phyloP scores from a whole-genome alignment of 2,888 invertebrate genomes.

The Arctia plantaginis region DNA sequence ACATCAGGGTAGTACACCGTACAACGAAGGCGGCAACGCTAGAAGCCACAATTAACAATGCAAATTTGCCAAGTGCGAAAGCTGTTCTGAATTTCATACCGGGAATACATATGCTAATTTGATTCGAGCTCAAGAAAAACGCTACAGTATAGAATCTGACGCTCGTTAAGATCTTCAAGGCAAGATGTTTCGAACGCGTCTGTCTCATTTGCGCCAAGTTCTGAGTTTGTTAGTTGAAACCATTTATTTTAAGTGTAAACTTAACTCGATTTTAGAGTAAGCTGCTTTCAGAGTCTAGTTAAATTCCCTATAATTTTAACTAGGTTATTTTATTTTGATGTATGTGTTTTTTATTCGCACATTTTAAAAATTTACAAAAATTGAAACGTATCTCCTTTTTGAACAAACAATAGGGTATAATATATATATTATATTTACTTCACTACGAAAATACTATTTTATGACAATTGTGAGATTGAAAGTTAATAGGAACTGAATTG shows the following conservation, averaged over 20 bases:
- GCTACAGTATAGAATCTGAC: constrained; percentile 58
- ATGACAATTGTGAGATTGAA: too few species aligned
- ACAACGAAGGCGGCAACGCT: constrained; percentile 41
- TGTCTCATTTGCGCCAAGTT: constrained; percentile 36
- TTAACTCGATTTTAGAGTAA: constrained; percentile 11
- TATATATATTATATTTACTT: too few species aligned
- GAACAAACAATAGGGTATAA: not conserved
- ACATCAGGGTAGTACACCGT: constrained; percentile 42
- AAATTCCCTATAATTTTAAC: not conserved
- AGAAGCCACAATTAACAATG: constrained; percentile 83
- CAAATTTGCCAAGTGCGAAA: constrained; percentile 75
- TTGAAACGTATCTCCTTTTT: not conserved
- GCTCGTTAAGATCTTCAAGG: constrained; percentile 62
- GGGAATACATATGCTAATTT: constrained; percentile 80
- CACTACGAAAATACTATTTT: too few species aligned
- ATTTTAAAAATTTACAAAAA: not conserved
- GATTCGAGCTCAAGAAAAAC: constrained; percentile 75
- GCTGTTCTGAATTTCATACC: constrained; percentile 82
- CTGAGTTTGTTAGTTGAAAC: constrained; percentile 29
- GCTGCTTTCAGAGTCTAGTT: not conserved
- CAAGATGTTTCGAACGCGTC: constrained; percentile 30
- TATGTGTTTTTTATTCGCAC: not conserved
- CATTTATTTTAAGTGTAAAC: constrained; percentile 21
- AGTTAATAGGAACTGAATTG: too few species aligned
- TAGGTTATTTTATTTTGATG: not conserved